A percentile compares a stretch with the other conserved stretches of the same genome.
phyloP scores from a whole-genome alignment of 2,113 vertebrate species.

The Macrotus californicus region DNA sequence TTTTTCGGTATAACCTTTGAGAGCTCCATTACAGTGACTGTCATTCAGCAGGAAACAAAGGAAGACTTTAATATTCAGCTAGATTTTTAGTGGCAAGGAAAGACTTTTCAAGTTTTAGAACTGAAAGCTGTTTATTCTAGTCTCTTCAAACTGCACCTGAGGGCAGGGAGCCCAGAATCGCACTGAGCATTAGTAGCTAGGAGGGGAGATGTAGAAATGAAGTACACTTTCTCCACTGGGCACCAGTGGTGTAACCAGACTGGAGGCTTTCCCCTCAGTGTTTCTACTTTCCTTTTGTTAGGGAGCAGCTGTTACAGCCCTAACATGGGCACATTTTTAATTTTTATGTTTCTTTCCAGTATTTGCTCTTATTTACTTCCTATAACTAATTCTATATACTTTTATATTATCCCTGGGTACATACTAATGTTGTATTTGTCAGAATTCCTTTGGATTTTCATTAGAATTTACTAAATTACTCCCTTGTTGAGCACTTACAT shows the following conservation, averaged over 20 bases:
- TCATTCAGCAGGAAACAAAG: neutral
- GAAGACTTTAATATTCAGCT: neutral
- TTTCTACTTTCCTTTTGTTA: neutral
- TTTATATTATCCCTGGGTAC: neutral
- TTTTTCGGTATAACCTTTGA: slow-evolving; percentile 32
- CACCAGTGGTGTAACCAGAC: neutral
- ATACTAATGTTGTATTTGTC: neutral
- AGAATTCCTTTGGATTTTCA: neutral
- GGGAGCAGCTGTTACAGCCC: neutral
- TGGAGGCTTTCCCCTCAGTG: neutral
- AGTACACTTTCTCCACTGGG: neutral
- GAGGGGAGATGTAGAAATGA: neutral
- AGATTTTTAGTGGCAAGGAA: neutral
- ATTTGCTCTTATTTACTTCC: neutral
- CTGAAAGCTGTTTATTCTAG: neutral
- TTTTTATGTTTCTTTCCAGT: neutral
- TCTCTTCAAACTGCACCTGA: neutral
- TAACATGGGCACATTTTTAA: neutral
- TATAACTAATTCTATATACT: neutral
- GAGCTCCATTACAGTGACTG: slow-evolving; percentile 25
- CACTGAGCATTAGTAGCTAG: neutral
- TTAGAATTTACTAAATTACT: neutral
- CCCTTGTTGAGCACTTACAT: neutral
- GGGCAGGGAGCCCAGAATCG: neutral
- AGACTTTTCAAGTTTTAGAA: neutral